A percentile compares a stretch with the other conserved stretches of the same genome.
phyloP scores from a whole-genome alignment of 2,113 vertebrate genomes.

The Alligator mississippiensis region DNA sequence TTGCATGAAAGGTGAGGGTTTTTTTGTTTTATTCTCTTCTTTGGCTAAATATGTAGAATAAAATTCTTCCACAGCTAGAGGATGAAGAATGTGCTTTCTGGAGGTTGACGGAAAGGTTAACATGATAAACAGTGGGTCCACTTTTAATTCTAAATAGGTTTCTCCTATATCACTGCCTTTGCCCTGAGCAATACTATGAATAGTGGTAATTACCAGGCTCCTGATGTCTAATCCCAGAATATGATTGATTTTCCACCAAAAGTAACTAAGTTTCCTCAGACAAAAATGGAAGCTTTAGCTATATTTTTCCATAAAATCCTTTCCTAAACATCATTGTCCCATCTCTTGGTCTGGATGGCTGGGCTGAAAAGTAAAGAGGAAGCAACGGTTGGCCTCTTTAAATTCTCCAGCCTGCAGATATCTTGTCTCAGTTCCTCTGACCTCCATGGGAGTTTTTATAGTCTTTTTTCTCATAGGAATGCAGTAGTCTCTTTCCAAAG shows the following conservation, averaged over 20 bases:
- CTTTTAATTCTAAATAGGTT: neutral
- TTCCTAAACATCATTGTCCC: neutral
- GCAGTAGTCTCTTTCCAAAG: neutral
- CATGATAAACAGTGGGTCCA: neutral
- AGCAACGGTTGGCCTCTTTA: neutral
- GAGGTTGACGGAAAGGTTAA: neutral
- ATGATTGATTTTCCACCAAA: neutral
- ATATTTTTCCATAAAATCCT: neutral
- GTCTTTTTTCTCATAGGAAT: neutral
- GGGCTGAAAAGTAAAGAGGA: neutral
- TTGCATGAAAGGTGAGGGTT: fast-evolving
- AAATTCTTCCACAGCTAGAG: neutral
- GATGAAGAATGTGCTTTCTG: neutral
- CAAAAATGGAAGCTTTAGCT: neutral
- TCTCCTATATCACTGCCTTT: neutral
- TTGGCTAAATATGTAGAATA: neutral
- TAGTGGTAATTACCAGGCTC: neutral
- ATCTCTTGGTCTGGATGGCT: neutral
- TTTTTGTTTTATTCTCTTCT: neutral
- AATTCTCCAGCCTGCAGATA: neutral
- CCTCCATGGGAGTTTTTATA: neutral
- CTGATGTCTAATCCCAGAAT: neutral
- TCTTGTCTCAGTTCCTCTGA: neutral
- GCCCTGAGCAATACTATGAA: conserved; percentile 10
- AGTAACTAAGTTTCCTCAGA: neutral